These are phyloP conservation scores for Drosophila nr. fundita DNA, from an alignment of 2,888 invertebrate genomes.

Conservation along the genomic window DNA sequence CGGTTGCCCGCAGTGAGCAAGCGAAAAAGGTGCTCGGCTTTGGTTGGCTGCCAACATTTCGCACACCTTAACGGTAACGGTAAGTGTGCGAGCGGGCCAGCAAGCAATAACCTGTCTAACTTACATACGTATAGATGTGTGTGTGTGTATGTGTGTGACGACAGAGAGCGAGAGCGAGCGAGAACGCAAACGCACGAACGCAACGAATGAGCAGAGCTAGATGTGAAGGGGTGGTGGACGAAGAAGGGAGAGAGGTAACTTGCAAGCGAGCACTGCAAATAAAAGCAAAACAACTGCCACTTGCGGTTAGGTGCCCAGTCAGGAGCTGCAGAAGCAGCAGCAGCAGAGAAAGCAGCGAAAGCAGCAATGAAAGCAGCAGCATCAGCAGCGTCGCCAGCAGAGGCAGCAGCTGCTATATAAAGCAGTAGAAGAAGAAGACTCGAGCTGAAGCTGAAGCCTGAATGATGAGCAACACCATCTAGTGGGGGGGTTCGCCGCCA, in stretches of 20 bases:
- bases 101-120: constrained; percentile 73
- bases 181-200: constrained; percentile 68
- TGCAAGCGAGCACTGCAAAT: constrained; percentile 44
- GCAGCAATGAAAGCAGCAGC: constrained; percentile 26
- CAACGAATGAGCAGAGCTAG: constrained; percentile 74
- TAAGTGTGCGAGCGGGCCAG: constrained; percentile 71
- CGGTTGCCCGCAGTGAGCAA: constrained; percentile 44
- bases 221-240: constrained; percentile 18
- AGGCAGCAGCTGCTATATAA: constrained; percentile 41
- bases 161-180: constrained; percentile 68
- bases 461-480: constrained; percentile 40
- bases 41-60: constrained; percentile 84
- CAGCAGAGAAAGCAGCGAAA: constrained; percentile 27
- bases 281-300: constrained; percentile 75
- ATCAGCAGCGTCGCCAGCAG: constrained; percentile 25
- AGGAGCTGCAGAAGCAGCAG: constrained; percentile 28
- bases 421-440: constrained; percentile 21
- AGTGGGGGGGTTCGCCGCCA: constrained; percentile 22
- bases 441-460: constrained; percentile 31
- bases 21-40: constrained; percentile 81
- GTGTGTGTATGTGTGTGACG: constrained; percentile 16
- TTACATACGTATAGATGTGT: constrained; percentile 16
- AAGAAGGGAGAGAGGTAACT: constrained; percentile 4
- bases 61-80: constrained; percentile 82
- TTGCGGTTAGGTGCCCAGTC: constrained; percentile 74